phyloP scores from a whole-genome alignment of 2,797 vertebrate genomes.

The Amblyraja radiata region DNA sequence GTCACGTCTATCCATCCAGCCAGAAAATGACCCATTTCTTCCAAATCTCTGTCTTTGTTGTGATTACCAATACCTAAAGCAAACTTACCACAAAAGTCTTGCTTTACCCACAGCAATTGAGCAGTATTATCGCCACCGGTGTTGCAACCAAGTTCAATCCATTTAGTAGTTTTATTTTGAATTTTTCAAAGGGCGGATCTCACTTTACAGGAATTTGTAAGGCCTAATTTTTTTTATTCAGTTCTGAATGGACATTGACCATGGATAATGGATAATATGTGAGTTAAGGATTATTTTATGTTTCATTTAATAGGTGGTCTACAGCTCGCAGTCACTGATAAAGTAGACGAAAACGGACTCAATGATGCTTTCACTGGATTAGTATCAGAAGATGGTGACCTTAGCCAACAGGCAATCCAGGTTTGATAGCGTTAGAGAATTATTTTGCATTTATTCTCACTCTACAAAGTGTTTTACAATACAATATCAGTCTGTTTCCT shows the following conservation, averaged over 20 bases:
- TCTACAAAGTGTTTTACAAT: neutral
- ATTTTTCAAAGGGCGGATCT: neutral
- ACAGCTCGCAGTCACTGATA: constrained; percentile 50
- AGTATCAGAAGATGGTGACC: constrained; percentile 48
- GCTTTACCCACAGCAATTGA: too few species aligned
- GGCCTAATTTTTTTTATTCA: neutral
- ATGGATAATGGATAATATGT: neutral
- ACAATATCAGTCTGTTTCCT: constrained; percentile 4
- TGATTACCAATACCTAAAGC: too few species aligned
- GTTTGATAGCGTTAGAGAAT: constrained; percentile 44
- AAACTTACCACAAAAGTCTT: too few species aligned
- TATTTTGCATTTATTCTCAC: too few species aligned
- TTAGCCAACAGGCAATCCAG: constrained; percentile 51
- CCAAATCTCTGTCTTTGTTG: too few species aligned
- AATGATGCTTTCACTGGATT: constrained; percentile 55
- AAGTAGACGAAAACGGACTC: constrained; percentile 48
- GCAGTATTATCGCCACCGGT: too few species aligned
- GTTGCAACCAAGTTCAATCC: too few species aligned
- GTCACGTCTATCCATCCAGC: too few species aligned
- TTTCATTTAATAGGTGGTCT: constrained; percentile 52
- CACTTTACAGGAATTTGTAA: neutral
- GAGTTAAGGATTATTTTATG: neutral
- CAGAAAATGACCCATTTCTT: too few species aligned
- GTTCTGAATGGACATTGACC: neutral
- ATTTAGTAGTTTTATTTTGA: neutral